These are phyloP conservation scores for Pygocentrus nattereri DNA, from an alignment of 2,797 vertebrate genomes.

Conservation along the genomic window DNA sequence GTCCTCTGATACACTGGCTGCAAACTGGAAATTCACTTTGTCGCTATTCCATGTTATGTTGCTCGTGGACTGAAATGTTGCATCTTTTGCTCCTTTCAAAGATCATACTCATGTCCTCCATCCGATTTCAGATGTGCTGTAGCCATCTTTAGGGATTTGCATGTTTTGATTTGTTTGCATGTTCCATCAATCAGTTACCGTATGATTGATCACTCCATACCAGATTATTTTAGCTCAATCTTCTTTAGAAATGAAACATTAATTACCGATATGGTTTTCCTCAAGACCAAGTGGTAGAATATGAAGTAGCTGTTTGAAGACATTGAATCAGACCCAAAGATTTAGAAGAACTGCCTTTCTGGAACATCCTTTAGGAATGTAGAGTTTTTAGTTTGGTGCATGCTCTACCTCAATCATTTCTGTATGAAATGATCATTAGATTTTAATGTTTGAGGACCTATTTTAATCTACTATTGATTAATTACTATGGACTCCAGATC, in stretches of 20 bases:
- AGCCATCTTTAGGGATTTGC: slow-evolving; percentile 75
- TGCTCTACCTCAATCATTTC: not conserved
- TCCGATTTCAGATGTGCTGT: slow-evolving; percentile 46
- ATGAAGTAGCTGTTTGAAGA: not conserved
- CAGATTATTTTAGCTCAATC: not conserved
- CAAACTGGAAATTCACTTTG: not conserved
- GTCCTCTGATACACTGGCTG: not conserved
- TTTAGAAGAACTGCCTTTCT: not conserved
- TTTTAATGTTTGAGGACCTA: not conserved
- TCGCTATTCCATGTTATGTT: not conserved
- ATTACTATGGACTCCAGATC: not conserved
- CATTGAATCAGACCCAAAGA: not conserved
- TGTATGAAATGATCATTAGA: not conserved
- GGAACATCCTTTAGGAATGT: not conserved
- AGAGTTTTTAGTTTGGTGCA: slow-evolving; percentile 19
- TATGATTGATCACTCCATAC: not conserved
- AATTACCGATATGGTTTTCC: not conserved
- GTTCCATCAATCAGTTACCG: slow-evolving; percentile 63
- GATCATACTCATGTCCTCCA: slow-evolving; percentile 69
- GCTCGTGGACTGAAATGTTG: slow-evolving; percentile 68
- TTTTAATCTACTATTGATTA: not conserved
- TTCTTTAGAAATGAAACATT: not conserved
- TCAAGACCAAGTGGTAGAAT: not conserved
- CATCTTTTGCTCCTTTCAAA: slow-evolving; percentile 66
- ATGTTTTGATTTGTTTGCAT: slow-evolving; percentile 88